These are phyloP conservation scores for Channallabes apus DNA, from an alignment of 2,797 vertebrate genomes.

Conservation along the genomic window DNA sequence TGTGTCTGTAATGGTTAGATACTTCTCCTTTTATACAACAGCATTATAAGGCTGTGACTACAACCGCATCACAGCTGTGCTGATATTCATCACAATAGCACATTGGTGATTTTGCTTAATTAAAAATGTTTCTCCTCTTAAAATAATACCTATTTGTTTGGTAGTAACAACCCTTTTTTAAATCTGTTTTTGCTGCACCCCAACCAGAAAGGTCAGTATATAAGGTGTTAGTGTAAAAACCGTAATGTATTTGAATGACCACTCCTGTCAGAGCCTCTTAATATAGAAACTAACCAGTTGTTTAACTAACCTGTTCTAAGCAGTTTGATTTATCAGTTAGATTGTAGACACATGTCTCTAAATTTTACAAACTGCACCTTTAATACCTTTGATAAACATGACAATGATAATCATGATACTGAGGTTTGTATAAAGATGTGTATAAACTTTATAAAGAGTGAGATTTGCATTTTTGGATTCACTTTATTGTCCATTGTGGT, in stretches of 20 bases:
- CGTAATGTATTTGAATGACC: neutral
- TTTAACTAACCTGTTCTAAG: too few relatives aligned
- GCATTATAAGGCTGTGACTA: too few relatives aligned
- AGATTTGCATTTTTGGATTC: neutral
- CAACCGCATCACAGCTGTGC: too few relatives aligned
- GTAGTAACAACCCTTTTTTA: neutral
- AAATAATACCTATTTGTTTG: neutral
- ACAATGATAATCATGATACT: neutral
- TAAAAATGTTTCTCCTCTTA: neutral
- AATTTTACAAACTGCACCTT: neutral
- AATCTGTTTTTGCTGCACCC: neutral
- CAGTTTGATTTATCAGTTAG: neutral
- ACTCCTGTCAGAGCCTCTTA: neutral
- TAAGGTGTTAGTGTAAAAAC: neutral
- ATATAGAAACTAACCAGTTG: neutral
- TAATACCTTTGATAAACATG: neutral
- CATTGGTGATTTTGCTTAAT: too few relatives aligned
- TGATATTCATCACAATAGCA: too few relatives aligned
- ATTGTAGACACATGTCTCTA: constrained; percentile 5
- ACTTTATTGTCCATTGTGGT: neutral
- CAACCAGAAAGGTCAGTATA: neutral
- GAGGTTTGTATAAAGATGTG: neutral
- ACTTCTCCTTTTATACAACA: too few relatives aligned
- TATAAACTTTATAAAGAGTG: neutral
- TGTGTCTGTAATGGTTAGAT: too few relatives aligned